Evolutionary conservation across 53 echinoderm and acorn worm genomes (phyloP), one percentile per base, ranked within the genome.

Genomic region (Temnopleurus reevesii): DNA sequence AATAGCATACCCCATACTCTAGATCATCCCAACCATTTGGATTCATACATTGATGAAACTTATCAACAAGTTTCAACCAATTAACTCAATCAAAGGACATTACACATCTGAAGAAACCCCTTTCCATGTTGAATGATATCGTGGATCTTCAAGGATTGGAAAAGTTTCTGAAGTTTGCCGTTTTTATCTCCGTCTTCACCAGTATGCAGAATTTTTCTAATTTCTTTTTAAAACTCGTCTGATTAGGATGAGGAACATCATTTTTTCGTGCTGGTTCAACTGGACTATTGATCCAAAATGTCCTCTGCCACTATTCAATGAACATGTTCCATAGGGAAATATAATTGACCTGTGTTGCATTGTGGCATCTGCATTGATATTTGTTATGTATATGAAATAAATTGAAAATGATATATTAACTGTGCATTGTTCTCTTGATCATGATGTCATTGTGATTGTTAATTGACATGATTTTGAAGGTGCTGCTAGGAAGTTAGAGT

Each of bases 311-410:
- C 71, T 27, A 41, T 41, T 71, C 21, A 19, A 71, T 26, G 36
- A 64, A 64, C 65, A 34, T 33, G 33, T 38, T 77, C 29, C 41
- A 47, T 9, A 79, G n/a, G 51, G 28, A 49, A 21, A 79, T 79
- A 47, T 79, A 47, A 79, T 79, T 79, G 24, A 51, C 49, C 51
- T 27, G 1, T 79, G 51, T 49, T 27, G 27, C 49, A 15, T n/a
- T 79, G 51, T 49, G 28, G 27, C 49, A 15, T n/a, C 46, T 79
- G 27, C 79, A 79, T 12, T 79, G 51, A 26, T 28, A 49, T 79
- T 79, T 79, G 49, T 79, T 79, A 71, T 71, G 77, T 77, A 79
- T 79, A 47, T 79, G 79, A 79, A 46, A 79, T 47, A 79, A 79
- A 79, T 51, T 79, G 49, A 79, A 79, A 79, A 79, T 79, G 30